Conservation (phyloP, 1,140 invertebrate species). For the Acromyrmex heyeri region DNA sequence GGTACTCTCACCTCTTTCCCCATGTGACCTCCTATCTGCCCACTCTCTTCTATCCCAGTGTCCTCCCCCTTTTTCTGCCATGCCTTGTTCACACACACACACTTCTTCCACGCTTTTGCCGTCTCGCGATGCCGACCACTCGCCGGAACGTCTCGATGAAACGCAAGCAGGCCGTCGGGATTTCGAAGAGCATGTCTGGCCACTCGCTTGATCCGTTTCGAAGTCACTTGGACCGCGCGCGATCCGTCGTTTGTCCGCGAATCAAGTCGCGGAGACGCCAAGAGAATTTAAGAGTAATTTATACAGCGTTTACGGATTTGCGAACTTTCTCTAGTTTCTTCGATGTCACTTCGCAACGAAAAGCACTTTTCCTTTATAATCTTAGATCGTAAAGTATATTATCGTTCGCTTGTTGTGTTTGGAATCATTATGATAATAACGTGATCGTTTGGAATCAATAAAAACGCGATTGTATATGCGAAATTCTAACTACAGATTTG, state of each 20-base stretch:
- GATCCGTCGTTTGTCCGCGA: conserved; percentile 61
- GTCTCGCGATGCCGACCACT: conserved; percentile 43
- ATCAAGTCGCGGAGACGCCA: conserved; percentile 43
- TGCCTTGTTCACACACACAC: conserved; percentile 14
- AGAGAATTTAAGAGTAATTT: conserved; percentile 24
- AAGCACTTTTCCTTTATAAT: background rate
- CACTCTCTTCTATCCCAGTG: conserved; percentile 59
- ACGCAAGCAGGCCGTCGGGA: conserved; percentile 51
- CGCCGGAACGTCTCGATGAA: conserved; percentile 29
- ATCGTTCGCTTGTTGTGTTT: background rate
- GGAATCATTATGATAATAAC: background rate
- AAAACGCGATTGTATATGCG: background rate
- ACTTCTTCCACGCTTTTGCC: conserved; percentile 34
- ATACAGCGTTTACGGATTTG: conserved; percentile 51
- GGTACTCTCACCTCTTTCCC: conserved; percentile 66
- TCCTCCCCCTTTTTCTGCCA: conserved; percentile 17
- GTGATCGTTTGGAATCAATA: background rate
- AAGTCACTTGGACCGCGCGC: conserved; percentile 41
- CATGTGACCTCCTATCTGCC: conserved; percentile 70
- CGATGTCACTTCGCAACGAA: background rate
- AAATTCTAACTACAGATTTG: background rate
- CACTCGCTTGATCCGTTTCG: conserved; percentile 38
- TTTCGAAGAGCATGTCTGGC: conserved; percentile 44
- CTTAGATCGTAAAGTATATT: background rate
- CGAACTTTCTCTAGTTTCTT: conserved; percentile 45